phyloP scores from a whole-genome alignment of 2,797 vertebrate genomes.

The Poeciliopsis infans region DNA sequence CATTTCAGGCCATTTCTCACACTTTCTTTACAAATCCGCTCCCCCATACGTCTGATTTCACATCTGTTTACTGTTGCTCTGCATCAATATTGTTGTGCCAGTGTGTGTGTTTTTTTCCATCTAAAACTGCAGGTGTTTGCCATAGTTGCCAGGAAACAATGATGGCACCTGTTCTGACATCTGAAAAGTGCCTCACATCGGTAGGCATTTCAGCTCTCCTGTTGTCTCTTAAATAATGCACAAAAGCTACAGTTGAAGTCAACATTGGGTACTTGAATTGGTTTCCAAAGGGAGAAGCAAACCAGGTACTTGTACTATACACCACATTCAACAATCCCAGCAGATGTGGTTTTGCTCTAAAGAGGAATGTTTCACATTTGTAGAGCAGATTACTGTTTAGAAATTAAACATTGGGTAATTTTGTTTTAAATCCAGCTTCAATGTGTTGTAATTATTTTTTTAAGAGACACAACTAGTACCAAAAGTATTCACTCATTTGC shows the following conservation, averaged over 20 bases:
- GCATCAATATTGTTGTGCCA: slow-evolving; percentile 10
- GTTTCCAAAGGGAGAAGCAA: not conserved
- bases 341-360: not conserved
- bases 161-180: slow-evolving; percentile 31
- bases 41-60: slow-evolving; percentile 6
- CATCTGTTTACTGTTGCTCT: slow-evolving; percentile 11
- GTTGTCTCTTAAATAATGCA: slow-evolving; percentile 28
- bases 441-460: not conserved
- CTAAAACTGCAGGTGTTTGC: slow-evolving; percentile 34
- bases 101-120: not conserved
- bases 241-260: slow-evolving; percentile 18
- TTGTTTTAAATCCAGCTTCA: not conserved
- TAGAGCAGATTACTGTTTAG: not conserved
- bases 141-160: slow-evolving; percentile 49
- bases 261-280: not conserved
- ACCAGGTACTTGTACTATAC: not conserved
- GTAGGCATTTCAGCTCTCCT: slow-evolving; percentile 6
- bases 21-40: not conserved
- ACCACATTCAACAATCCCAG: not conserved
- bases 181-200: slow-evolving; percentile 18
- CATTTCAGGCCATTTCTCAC: not conserved
- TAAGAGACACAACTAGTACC: not conserved
- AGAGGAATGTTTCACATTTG: not conserved
- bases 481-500: not conserved
- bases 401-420: not conserved